A percentile compares a stretch with the other conserved stretches of the same genome.
Conservation (phyloP, 2,888 invertebrate genomes). For the Phytoseiulus persimilis region DNA sequence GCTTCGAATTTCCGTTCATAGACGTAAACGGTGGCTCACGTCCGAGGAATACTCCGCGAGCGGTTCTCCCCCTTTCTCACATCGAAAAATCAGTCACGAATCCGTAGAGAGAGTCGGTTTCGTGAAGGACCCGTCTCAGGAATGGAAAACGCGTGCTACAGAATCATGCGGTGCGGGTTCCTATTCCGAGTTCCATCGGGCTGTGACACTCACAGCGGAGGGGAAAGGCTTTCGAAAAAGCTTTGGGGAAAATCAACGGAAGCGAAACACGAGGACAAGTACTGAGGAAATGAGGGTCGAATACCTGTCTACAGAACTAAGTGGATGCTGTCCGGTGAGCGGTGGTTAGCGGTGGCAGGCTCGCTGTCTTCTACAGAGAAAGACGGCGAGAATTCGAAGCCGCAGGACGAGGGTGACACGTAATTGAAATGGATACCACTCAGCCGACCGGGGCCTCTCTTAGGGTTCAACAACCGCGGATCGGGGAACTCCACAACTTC, state of each 20-base stretch:
- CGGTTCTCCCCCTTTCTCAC: no score
- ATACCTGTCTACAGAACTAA: background rate
- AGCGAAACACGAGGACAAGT: background rate
- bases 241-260: no score
- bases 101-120: no score
- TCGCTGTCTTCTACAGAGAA: background rate
- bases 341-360: background rate
- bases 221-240: no score
- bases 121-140: no score
- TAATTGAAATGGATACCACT: conserved; percentile 38
- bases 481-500: background rate
- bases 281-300: background rate
- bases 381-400: background rate
- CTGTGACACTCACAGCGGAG: no score
- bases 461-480: background rate
- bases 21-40: background rate
- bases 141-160: no score
- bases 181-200: no score
- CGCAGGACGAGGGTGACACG: conserved; percentile 33
- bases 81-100: no score
- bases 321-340: background rate
- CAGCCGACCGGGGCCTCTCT: background rate
- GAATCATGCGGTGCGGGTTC: no score
- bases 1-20: background rate
- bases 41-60: background rate